Base-by-base conservation (phyloP, 2,113 vertebrate species). In the Tauraco erythrolophus region DNA sequence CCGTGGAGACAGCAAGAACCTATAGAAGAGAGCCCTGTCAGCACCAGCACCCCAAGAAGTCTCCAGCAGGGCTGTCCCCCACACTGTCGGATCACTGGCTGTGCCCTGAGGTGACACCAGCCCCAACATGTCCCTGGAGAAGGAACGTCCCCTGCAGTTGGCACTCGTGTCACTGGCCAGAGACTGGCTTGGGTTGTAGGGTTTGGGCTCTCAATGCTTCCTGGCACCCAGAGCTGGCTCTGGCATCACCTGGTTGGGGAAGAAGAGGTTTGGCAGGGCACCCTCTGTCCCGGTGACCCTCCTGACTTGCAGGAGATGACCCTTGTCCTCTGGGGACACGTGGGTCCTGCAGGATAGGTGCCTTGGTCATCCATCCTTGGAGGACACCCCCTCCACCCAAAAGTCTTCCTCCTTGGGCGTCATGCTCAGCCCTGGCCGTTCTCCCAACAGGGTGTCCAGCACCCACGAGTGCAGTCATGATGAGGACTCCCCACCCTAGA, bases 1-100 rank as follows among this genome's bases (percentile, higher is more conserved):
- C 45, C 96, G 95, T 3, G 96, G 95, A 2, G 98, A 98, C 57
- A 98, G 9, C 2, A 97, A 98, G 23, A 85, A 96, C 84, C 97
- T 98, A 18, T 3, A 6, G 43, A 45, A 21, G 35, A 94, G 53
- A 83, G 6, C 41, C 23, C 11, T 17, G 19, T 69, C 43, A 64
- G n/a, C 19, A 4, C 10, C 27, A 37, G 23, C 57, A 75, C 12
- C 37, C 18, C 56, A 62, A 7, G 43, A 31, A 54, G 31, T 31
- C 19, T n/a, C 14, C 27, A 23, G 27, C 0, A 2, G 28, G 35
- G 35, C 14, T 58, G 12, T 61, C 18, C 25, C 21, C 37, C 14
- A 11, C 13, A 22, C 14, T 51, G 19, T 23, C 56, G 11, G 22
- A 22, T 62, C 39, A 54, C 19, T 43, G 39, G 5, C 28, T 62